Conservation (phyloP, 2,797 vertebrate species). For the Pseudomugil tenellus region DNA sequence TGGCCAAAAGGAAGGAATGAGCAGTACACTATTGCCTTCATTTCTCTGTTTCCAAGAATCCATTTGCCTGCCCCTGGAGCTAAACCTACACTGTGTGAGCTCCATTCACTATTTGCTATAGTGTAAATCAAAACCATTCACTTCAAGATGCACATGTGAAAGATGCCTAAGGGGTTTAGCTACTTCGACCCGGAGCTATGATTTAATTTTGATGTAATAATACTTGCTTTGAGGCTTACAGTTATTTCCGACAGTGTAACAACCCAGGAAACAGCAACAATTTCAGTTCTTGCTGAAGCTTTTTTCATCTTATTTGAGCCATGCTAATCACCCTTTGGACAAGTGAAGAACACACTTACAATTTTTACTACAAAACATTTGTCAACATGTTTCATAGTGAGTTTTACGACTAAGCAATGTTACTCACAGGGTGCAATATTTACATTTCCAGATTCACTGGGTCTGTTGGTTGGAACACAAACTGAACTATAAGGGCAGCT, state of each 20-base stretch:
- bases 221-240: conserved; percentile 8
- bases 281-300: background rate
- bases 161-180: conserved; percentile 8
- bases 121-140: conserved; percentile 40
- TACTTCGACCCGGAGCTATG: conserved; percentile 7
- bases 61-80: conserved; percentile 37
- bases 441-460: background rate
- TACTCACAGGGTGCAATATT: background rate
- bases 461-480: background rate
- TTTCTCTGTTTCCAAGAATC: conserved; percentile 49
- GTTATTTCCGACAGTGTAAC: conserved; percentile 6
- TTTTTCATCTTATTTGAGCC: conserved; percentile 10
- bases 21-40: conserved; percentile 15
- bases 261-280: conserved; percentile 5
- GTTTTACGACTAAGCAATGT: conserved; percentile 9
- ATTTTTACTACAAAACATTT: conserved; percentile 18
- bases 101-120: conserved; percentile 9
- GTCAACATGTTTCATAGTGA: conserved; percentile 1
- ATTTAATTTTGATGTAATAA: conserved; percentile 21
- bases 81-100: conserved; percentile 23
- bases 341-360: conserved; percentile 6
- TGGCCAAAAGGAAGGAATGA: conserved; percentile 55
- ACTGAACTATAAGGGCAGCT: conserved; percentile 1
- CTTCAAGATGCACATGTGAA: conserved; percentile 21
- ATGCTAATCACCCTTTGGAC: conserved; percentile 14